These are phyloP conservation scores for Drosophila mojavensis DNA, from an alignment of 1,140 invertebrate genomes.

Conservation along the genomic window DNA sequence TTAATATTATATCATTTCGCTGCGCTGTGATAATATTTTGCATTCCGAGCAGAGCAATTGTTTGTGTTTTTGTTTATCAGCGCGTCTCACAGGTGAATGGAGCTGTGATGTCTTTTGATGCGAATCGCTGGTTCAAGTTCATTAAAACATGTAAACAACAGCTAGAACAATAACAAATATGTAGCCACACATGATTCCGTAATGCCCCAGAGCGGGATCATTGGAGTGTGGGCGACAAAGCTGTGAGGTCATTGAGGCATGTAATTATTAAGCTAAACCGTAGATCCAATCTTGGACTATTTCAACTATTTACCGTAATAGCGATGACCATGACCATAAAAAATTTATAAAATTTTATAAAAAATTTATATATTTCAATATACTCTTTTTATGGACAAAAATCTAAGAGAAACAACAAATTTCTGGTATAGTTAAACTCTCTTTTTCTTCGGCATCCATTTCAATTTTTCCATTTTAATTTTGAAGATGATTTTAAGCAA, in stretches of 20 bases:
- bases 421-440: too few species aligned
- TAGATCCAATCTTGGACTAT: neutral
- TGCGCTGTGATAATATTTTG: conserved; percentile 19
- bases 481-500: too few species aligned
- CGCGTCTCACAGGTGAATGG: conserved; percentile 33
- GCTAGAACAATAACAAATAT: conserved; percentile 23
- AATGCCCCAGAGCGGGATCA: conserved; percentile 14
- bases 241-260: conserved; percentile 27
- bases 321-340: neutral
- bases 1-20: conserved; percentile 29
- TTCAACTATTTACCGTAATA: conserved; percentile 6
- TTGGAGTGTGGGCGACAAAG: neutral
- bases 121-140: conserved; percentile 43
- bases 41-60: neutral
- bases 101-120: conserved; percentile 26
- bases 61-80: conserved; percentile 25
- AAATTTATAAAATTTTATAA: neutral
- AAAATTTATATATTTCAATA: neutral
- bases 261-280: conserved; percentile 12
- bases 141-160: conserved; percentile 40
- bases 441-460: too few species aligned
- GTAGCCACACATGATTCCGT: conserved; percentile 2
- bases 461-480: too few species aligned
- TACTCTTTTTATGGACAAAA: too few species aligned
- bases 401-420: too few species aligned